A percentile compares a stretch with the other conserved stretches of the same genome.
Evolutionary conservation across 2,888 invertebrate genomes (phyloP).

Genomic region (Dexiosoma caninum): DNA sequence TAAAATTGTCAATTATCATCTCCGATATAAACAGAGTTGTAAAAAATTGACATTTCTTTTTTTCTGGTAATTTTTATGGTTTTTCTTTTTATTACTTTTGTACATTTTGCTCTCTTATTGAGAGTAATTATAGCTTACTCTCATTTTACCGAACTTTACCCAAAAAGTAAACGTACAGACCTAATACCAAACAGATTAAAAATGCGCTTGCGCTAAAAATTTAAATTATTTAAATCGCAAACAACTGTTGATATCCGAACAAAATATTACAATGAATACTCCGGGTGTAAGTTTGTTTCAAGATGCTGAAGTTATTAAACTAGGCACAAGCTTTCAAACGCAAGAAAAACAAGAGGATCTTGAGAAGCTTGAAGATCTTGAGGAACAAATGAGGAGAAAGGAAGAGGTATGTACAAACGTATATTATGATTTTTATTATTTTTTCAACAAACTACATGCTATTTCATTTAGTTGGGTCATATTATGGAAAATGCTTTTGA

Average conservation of each 20-base stretch:
- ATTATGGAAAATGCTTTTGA: conserved; percentile 84
- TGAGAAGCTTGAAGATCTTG: conserved; percentile 84
- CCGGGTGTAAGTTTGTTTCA: conserved; percentile 86
- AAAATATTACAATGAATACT: conserved; percentile 78
- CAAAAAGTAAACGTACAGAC: background rate
- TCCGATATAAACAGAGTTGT: no score
- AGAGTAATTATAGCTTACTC: no score
- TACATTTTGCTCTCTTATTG: no score
- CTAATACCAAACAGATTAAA: background rate
- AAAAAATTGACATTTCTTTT: no score
- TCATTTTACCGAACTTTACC: no score
- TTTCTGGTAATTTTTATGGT: no score
- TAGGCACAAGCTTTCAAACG: conserved; percentile 83
- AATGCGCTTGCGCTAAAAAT: conserved; percentile 61
- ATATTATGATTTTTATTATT: no score
- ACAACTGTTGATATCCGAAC: conserved; percentile 21
- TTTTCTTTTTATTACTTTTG: no score
- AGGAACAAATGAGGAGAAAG: conserved; percentile 83
- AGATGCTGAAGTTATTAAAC: conserved; percentile 83
- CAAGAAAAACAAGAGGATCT: conserved; percentile 83
- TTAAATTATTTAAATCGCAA: conserved; percentile 46
- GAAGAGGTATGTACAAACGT: conserved; percentile 80
- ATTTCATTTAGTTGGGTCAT: conserved; percentile 80
- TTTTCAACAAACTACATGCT: background rate
- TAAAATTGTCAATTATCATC: no score